phyloP scores from a whole-genome alignment of 2,797 vertebrate species.

The Myotis myotis region DNA sequence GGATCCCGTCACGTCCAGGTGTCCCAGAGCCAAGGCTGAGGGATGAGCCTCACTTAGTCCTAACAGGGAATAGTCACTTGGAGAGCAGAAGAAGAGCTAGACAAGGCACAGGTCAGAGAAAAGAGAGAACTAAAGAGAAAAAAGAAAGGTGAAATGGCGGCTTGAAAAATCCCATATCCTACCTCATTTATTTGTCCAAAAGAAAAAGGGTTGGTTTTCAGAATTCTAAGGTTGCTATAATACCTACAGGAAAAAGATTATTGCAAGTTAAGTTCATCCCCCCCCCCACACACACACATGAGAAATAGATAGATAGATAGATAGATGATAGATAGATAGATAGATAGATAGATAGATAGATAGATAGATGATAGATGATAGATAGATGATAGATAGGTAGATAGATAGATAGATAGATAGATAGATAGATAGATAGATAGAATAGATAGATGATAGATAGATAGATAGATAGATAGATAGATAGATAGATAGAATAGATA shows the following conservation, averaged over 20 bases:
- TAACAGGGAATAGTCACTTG: background rate
- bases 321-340: too few relatives aligned
- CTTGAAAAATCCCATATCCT: background rate
- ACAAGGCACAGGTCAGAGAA: background rate
- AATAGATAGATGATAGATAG: too few relatives aligned
- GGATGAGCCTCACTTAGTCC: background rate
- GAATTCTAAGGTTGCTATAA: background rate
- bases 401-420: too few relatives aligned
- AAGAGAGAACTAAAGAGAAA: background rate
- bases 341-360: too few relatives aligned
- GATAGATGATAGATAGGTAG: too few relatives aligned
- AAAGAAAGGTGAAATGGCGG: background rate
- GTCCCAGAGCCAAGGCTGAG: background rate
- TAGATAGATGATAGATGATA: too few relatives aligned
- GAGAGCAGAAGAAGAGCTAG: background rate
- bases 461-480: too few relatives aligned
- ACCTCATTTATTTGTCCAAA: background rate
- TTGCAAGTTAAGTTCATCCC: background rate
- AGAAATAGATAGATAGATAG: too few relatives aligned
- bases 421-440: too few relatives aligned
- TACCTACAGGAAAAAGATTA: background rate
- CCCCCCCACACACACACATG: background rate
- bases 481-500: too few relatives aligned
- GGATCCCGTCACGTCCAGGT: background rate
- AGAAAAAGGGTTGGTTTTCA: background rate